Evolutionary conservation across 2,888 invertebrate genomes (phyloP).

Genomic region (Crepidodera aurea): DNA sequence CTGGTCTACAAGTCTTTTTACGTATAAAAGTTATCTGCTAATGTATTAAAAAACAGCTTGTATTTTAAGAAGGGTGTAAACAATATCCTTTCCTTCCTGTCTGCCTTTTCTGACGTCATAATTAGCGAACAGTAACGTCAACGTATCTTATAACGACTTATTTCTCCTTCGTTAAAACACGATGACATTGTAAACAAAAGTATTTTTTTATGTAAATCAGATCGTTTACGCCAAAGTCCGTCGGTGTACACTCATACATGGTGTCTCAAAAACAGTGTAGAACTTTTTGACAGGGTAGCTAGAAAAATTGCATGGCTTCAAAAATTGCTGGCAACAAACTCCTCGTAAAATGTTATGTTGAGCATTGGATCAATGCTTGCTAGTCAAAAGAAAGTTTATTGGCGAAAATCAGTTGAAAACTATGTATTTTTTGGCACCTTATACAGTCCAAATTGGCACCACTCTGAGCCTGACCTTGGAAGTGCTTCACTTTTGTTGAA

Average conservation of each 20-base stretch:
- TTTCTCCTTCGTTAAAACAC: slow-evolving; percentile 25
- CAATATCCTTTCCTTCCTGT: slow-evolving; percentile 20
- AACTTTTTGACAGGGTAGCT: too few relatives aligned
- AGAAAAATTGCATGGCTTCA: too few relatives aligned
- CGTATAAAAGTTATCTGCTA: too few relatives aligned
- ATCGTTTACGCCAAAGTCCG: slow-evolving; percentile 2
- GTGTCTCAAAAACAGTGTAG: not conserved
- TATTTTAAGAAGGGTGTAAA: slow-evolving; percentile 4
- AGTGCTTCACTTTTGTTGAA: slow-evolving; percentile 43
- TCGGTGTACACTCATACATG: not conserved
- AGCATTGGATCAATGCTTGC: too few relatives aligned
- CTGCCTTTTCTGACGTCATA: slow-evolving; percentile 21
- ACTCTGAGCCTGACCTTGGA: slow-evolving; percentile 46
- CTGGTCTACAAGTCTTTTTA: too few relatives aligned
- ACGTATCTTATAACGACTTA: slow-evolving; percentile 24
- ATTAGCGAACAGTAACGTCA: slow-evolving; percentile 19
- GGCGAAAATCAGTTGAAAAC: too few relatives aligned
- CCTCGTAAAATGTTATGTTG: too few relatives aligned
- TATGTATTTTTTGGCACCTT: slow-evolving; percentile 16
- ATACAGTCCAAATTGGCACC: slow-evolving; percentile 32
- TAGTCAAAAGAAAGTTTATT: too few relatives aligned
- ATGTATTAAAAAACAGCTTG: too few relatives aligned
- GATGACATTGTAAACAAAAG: slow-evolving; percentile 28
- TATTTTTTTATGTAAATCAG: slow-evolving; percentile 34
- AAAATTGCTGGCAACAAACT: too few relatives aligned